These are phyloP conservation scores for Saccopteryx leptura DNA, from an alignment of 2,113 vertebrate genomes.

Conservation along the genomic window DNA sequence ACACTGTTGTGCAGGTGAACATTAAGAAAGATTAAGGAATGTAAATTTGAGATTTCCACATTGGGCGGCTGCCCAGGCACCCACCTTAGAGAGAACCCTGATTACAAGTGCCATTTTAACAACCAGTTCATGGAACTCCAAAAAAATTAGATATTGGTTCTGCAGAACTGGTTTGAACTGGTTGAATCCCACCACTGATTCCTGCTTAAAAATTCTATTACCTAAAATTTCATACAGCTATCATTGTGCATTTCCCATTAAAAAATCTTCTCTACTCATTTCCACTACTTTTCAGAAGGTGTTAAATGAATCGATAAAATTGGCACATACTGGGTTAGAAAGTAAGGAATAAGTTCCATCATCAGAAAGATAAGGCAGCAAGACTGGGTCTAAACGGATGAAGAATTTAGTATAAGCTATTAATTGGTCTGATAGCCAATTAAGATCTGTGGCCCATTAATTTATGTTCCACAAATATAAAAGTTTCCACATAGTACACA, in stretches of 20 bases:
- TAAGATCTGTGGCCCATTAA: constrained; percentile 21
- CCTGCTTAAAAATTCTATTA: not conserved
- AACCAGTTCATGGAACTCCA: too few species aligned
- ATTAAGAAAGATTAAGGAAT: too few species aligned
- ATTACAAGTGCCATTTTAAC: too few species aligned
- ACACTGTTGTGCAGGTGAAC: too few species aligned
- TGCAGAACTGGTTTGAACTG: too few species aligned
- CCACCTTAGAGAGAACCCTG: too few species aligned
- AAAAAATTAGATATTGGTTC: too few species aligned
- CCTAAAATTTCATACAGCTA: not conserved
- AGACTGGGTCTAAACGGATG: not conserved
- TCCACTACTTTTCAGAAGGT: constrained; percentile 1
- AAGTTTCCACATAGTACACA: constrained; percentile 44
- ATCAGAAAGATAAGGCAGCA: constrained; percentile 37
- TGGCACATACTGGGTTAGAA: not conserved
- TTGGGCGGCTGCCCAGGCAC: too few species aligned
- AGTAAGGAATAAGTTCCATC: not conserved
- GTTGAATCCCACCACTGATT: too few species aligned
- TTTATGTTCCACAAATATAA: constrained; percentile 55
- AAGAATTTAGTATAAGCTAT: constrained; percentile 49
- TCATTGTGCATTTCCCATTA: not conserved
- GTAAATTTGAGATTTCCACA: too few species aligned
- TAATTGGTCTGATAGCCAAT: constrained; percentile 49
- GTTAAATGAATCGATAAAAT: constrained; percentile 65
- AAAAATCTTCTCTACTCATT: not conserved